Percentiles rank a stretch among this genome's conserved stretches.
Evolutionary conservation across 1,140 invertebrate genomes (phyloP).

Genomic region (Halesus radiatus): DNA sequence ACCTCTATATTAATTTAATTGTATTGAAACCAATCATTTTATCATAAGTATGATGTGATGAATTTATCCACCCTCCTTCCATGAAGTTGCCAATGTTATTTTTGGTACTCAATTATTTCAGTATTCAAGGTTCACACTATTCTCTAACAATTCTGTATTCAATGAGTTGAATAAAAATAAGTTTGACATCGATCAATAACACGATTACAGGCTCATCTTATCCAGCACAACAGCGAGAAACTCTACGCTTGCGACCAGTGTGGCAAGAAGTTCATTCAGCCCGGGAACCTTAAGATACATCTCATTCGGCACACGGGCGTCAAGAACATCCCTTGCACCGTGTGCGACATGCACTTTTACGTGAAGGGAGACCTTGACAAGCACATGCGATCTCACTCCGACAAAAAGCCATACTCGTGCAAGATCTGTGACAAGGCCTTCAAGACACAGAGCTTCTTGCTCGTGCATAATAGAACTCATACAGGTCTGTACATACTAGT

Average conservation of each 20-base stretch:
- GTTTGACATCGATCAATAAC: background rate
- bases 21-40: too few species aligned
- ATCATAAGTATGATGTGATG: too few species aligned
- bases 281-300: constrained; percentile 67
- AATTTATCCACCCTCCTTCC: too few species aligned
- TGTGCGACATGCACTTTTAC: constrained; percentile 69
- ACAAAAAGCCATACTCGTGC: constrained; percentile 71
- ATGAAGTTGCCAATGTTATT: too few species aligned
- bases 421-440: constrained; percentile 68
- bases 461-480: constrained; percentile 67
- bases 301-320: constrained; percentile 68
- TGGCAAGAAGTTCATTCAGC: constrained; percentile 80
- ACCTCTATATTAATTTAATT: too few species aligned
- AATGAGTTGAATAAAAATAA: too few species aligned
- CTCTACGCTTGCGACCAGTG: constrained; percentile 75
- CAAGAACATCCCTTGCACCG: constrained; percentile 66
- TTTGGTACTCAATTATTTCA: too few species aligned
- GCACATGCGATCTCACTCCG: constrained; percentile 68
- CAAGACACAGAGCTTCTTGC: constrained; percentile 69
- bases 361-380: constrained; percentile 68
- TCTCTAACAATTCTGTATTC: too few species aligned
- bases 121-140: too few species aligned
- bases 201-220: constrained; percentile 65
- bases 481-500: constrained; percentile 61
- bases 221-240: constrained; percentile 71